Conservation (phyloP, 2,888 invertebrate species). For the Hydroisotoma schaefferi region DNA sequence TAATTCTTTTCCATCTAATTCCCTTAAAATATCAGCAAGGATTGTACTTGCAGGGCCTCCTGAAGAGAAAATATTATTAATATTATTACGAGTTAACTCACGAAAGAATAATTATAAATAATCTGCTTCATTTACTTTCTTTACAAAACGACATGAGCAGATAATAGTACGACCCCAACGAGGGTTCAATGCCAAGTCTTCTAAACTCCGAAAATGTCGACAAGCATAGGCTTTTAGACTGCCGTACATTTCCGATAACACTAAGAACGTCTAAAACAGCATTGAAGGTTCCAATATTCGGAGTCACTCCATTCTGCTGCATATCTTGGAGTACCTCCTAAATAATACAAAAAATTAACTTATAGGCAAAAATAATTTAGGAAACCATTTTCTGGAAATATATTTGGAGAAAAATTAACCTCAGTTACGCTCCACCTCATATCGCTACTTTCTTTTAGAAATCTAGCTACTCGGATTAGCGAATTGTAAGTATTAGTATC, state of each 20-base stretch:
- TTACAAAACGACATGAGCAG: conserved; percentile 67
- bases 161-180: conserved; percentile 71
- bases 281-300: conserved; percentile 68
- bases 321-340: conserved; percentile 64
- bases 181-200: conserved; percentile 66
- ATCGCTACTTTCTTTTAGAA: conserved; percentile 64
- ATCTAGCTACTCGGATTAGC: conserved; percentile 61
- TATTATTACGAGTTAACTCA: no score
- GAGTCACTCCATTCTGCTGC: conserved; percentile 58
- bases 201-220: conserved; percentile 64
- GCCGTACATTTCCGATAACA: conserved; percentile 53
- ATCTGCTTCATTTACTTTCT: conserved; percentile 59
- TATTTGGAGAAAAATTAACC: no score
- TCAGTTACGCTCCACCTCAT: conserved; percentile 62
- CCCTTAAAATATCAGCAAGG: conserved; percentile 64
- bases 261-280: conserved; percentile 58
- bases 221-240: conserved; percentile 55
- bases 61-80: conserved; percentile 48
- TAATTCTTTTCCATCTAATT: conserved; percentile 62
- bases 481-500: conserved; percentile 68
- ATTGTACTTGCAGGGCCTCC: conserved; percentile 64
- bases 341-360: conserved; percentile 16
- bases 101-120: background rate
- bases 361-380: background rate
- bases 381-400: background rate